Conservation (phyloP, 2,113 vertebrate genomes). For the Ginglymostoma cirratum region DNA sequence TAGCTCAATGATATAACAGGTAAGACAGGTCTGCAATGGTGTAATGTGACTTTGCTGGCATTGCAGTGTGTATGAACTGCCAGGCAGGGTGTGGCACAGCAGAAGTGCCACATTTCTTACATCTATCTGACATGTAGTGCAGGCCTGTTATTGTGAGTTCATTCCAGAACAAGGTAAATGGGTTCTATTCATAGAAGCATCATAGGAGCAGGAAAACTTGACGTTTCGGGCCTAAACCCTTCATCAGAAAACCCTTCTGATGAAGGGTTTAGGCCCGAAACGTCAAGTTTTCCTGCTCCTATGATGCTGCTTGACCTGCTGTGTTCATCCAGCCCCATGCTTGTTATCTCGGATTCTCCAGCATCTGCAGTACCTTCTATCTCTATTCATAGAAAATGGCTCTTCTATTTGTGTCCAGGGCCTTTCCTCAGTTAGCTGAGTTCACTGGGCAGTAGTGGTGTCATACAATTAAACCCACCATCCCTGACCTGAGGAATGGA, state of each 20-base stretch:
- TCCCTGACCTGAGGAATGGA: not conserved
- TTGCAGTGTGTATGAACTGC: not conserved
- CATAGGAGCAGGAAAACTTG: too few relatives aligned
- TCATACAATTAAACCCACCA: not conserved
- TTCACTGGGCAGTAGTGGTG: not conserved
- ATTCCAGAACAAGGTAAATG: not conserved
- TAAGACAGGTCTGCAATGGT: not conserved
- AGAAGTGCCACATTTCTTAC: slow-evolving; percentile 9
- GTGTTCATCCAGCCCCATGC: too few relatives aligned
- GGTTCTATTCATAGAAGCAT: not conserved
- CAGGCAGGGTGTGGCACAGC: not conserved
- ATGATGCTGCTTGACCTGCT: too few relatives aligned
- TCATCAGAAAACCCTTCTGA: too few relatives aligned
- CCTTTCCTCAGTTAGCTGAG: not conserved
- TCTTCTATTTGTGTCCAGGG: not conserved
- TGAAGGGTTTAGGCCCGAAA: too few relatives aligned
- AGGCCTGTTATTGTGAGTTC: not conserved
- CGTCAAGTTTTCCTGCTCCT: too few relatives aligned
- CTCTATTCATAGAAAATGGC: not conserved
- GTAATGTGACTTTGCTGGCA: not conserved
- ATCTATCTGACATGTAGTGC: not conserved
- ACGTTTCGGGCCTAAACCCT: too few relatives aligned
- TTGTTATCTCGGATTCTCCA: too few relatives aligned
- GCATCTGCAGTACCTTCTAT: too few relatives aligned
- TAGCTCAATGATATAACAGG: not conserved